Conservation (phyloP, 2,113 vertebrate genomes). For the Neogobius melanostomus region DNA sequence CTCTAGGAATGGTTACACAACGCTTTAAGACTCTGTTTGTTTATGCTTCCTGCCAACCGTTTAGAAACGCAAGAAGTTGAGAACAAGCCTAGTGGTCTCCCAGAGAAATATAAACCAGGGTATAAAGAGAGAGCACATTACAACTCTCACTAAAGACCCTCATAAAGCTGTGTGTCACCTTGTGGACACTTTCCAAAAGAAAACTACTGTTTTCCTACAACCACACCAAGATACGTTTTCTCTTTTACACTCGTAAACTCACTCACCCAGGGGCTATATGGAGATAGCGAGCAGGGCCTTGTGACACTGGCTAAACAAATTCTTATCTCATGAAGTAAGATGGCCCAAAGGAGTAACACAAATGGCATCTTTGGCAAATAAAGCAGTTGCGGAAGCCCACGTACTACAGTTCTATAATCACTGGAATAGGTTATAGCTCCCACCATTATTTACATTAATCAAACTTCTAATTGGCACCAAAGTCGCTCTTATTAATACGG, state of each 20-base stretch:
- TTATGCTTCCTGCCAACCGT: constrained; percentile 36
- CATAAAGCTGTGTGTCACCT: constrained; percentile 74
- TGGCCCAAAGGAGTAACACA: constrained; percentile 39
- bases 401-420: too few species aligned
- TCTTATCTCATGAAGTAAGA: constrained; percentile 58
- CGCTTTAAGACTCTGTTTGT: constrained; percentile 21
- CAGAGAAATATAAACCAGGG: constrained; percentile 29
- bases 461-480: too few species aligned
- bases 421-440: too few species aligned
- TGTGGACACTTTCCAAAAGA: constrained; percentile 69
- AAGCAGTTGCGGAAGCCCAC: too few species aligned
- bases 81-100: constrained; percentile 44
- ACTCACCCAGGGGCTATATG: constrained; percentile 39
- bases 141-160: constrained; percentile 67
- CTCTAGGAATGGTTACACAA: constrained; percentile 21
- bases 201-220: constrained; percentile 74
- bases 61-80: constrained; percentile 26
- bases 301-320: constrained; percentile 51
- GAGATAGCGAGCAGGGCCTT: constrained; percentile 42
- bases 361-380: constrained; percentile 11
- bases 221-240: constrained; percentile 63
- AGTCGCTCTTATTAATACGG: too few species aligned
- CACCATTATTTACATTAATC: too few species aligned
- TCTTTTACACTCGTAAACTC: constrained; percentile 54
- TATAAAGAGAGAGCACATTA: constrained; percentile 61